Evolutionary conservation across 2,888 invertebrate genomes (phyloP), one percentile per base, ranked within the genome.

Genomic region (Andrena chrysosceles): DNA sequence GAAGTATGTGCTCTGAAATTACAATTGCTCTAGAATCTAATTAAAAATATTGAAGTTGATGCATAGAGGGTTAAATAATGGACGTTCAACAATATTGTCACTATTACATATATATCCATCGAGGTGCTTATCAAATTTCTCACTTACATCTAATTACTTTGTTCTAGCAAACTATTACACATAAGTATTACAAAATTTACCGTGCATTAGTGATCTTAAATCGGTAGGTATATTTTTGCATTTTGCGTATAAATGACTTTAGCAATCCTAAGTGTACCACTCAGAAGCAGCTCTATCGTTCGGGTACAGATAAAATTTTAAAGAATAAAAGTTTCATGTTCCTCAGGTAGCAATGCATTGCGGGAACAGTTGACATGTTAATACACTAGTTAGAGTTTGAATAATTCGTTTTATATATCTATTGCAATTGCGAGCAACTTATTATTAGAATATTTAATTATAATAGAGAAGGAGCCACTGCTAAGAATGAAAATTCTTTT

Each of bases 51-150:
- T 23, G 35, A 52, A 67, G 10, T 77, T 64, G 33, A 29, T 49
- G 5, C 33, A 62, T 81, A 81, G 60, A 74, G 64, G 81, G 59
- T 81, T 74, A 74, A 81, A 64, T 81, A 69, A 26, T 59, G 20
- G 64, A 73, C 59, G 64, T 64, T 42, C 29, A 20, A 59, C 33
- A 66, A 67, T 66, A 77, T 52, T 42, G 8, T 42, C 13, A 8
- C n/a, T 60, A 66, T 42, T 60, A 56, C 13, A n/a, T 42, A 33
- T 70, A 70, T 60, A 42, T 66, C n/a, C 23, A 42, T 63, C 48
- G 64, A 68, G 81, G 73, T 80, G 81, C 81, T 81, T 42, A 49
- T 73, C 56, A 26, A 31, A 68, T 64, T 68, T 68, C 35, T 33
- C 20, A 81, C 35, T 69, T 69, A 35, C 31, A 63, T 73, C 48